phyloP scores from a whole-genome alignment of 2,113 vertebrate genomes.

The Gymnogyps californianus region DNA sequence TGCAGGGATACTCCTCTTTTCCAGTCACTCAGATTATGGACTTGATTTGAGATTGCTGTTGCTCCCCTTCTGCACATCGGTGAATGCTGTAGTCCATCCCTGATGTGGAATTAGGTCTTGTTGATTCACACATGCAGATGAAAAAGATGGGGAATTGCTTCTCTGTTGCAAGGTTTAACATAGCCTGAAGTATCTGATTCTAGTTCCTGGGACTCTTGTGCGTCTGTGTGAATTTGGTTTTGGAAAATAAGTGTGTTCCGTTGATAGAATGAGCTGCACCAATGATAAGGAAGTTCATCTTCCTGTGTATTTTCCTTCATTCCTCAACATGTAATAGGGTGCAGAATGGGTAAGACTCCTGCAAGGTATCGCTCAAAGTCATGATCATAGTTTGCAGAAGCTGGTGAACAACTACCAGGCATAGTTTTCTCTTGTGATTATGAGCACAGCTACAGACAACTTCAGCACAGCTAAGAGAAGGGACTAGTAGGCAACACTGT shows the following conservation, averaged over 20 bases:
- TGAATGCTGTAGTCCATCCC: background rate
- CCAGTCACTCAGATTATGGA: background rate
- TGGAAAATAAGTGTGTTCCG: background rate
- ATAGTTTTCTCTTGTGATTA: background rate
- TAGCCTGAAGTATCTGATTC: background rate
- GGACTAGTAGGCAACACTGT: background rate
- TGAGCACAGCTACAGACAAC: background rate
- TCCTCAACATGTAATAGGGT: background rate
- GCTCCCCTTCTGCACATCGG: background rate
- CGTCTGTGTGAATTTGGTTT: background rate
- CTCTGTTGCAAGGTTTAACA: background rate
- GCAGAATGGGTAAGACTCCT: background rate
- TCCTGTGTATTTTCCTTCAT: background rate
- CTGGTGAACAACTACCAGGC: background rate
- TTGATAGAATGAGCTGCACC: background rate
- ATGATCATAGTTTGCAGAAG: background rate
- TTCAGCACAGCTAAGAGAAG: background rate
- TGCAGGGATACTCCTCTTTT: background rate
- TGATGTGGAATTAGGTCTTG: background rate
- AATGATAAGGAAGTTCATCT: background rate
- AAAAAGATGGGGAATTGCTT: background rate
- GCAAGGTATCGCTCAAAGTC: background rate
- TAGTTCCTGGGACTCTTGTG: background rate
- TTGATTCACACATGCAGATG: background rate
- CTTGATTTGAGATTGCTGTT: background rate